Conservation (phyloP, 2,888 invertebrate genomes). For the Metellina segmentata region DNA sequence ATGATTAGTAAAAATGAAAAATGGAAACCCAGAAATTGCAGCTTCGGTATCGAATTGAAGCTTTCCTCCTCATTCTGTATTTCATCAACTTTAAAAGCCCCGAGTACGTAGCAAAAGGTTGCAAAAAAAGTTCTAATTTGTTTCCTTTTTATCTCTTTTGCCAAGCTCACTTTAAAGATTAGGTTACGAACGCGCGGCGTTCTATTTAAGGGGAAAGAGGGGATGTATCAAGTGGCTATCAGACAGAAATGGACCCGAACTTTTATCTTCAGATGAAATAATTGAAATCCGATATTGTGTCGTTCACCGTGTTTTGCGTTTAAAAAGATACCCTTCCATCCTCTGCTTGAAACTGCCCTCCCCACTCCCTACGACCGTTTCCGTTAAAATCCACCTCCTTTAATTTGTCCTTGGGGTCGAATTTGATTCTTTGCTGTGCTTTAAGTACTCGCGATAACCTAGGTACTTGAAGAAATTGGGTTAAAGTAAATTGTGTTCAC, state of each 20-base stretch:
- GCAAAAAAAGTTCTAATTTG: background rate
- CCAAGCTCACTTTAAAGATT: background rate
- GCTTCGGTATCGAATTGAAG: background rate
- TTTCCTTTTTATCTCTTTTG: background rate
- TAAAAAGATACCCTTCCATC: slow-evolving; percentile 8
- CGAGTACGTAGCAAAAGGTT: background rate
- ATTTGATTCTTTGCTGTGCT: slow-evolving; percentile 56
- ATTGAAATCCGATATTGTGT: slow-evolving; percentile 57
- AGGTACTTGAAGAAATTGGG: slow-evolving; percentile 60
- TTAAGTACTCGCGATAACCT: slow-evolving; percentile 61
- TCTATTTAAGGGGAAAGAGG: background rate
- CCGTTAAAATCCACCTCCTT: slow-evolving; percentile 35
- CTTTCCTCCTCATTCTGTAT: background rate
- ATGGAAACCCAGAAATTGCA: background rate
- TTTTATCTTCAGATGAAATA: slow-evolving; percentile 48
- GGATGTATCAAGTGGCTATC: slow-evolving; percentile 21
- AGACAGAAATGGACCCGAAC: slow-evolving; percentile 5
- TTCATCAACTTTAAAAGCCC: slow-evolving; percentile 1
- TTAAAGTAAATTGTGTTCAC: slow-evolving; percentile 38
- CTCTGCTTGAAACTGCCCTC: background rate
- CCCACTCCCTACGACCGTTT: background rate
- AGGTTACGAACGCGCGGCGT: background rate
- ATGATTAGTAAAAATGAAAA: no score
- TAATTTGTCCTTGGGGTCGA: slow-evolving; percentile 64
- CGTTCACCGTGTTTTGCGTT: slow-evolving; percentile 30